Conservation (phyloP, 2,888 invertebrate species). For the Caenorhabditis zanzibari region DNA sequence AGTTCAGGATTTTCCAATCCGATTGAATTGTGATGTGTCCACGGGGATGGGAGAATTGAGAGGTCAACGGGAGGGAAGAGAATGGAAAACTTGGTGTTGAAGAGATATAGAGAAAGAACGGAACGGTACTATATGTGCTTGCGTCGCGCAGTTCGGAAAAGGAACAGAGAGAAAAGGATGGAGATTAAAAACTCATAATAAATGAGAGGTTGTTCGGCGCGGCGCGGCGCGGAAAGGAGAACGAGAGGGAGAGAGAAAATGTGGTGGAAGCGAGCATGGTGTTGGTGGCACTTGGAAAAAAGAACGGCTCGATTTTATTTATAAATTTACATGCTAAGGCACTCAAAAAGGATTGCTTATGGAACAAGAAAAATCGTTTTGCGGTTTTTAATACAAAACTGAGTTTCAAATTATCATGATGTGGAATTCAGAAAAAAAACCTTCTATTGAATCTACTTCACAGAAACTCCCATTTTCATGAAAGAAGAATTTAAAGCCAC, state of each 20-base stretch:
- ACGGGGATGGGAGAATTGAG: conserved; percentile 5
- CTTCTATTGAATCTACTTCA: too few relatives aligned
- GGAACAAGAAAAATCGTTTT: too few relatives aligned
- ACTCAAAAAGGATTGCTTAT: too few relatives aligned
- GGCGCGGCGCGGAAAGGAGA: conserved; percentile 18
- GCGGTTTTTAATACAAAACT: too few relatives aligned
- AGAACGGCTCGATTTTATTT: neutral
- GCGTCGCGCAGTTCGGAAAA: conserved; percentile 18
- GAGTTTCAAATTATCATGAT: too few relatives aligned
- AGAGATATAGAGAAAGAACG: conserved; percentile 36
- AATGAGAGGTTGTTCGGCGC: conserved; percentile 40
- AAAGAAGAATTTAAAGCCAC: too few relatives aligned
- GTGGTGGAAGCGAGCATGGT: neutral
- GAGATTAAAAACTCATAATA: conserved; percentile 49
- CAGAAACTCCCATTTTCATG: too few relatives aligned
- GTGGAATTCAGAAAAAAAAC: too few relatives aligned
- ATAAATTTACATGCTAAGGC: too few relatives aligned
- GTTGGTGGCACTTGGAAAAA: neutral
- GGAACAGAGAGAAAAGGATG: conserved; percentile 2
- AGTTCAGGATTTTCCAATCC: neutral
- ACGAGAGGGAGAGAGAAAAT: neutral
- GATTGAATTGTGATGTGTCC: conserved; percentile 46
- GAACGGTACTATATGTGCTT: conserved; percentile 51
- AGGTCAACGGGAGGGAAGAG: conserved; percentile 37
- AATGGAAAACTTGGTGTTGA: neutral